Base-by-base conservation (phyloP, 2,888 invertebrate species). In the Plagodis pulveraria region DNA sequence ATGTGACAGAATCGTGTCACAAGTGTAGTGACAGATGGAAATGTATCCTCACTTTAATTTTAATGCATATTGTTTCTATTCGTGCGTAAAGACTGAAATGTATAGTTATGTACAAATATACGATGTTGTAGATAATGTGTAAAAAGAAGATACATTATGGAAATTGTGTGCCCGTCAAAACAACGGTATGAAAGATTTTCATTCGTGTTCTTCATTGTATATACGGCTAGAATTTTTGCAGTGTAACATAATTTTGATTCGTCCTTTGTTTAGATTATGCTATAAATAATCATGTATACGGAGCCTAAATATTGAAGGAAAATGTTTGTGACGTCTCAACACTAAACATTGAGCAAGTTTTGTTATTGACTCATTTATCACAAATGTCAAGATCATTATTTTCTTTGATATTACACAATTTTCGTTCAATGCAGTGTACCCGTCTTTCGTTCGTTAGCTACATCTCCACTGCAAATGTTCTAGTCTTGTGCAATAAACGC, bases 51-150 rank as follows among this genome's bases (percentile, higher is more conserved):
- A 67, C 58, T 63, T 60, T 60, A 65, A 72, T 76, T 77, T 72
- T 77, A 71, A 74, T 73, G 72, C 72, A 71, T 77, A 73, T 75
- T 71, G 66, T 76, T 78, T 71, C 73, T 62, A 69, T 74, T 76
- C 75, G 78, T 80, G 76, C 77, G 66, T 68, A 78, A 86, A 84
- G 87, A 87, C 87, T 87, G 87, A 87, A 79, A 81, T 84, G 80
- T 83, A 81, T 83, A 83, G 76, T 83, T 74, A 76, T 79, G 80
- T 84, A 84, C 81, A 82, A 78, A 80, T 81, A 76, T 81, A 76
- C 85, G 79, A 81, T 83, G 80, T 59, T 85, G 72, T 83, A 82
- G 81, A 83, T 77, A 77, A 65, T 76, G 74, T 86, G 83, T 86
- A 83, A 81, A 82, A 82, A 78, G 67, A 63, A 68, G 68, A 67